Evolutionary conservation across 2,113 vertebrate genomes (phyloP), one percentile per base, ranked within the genome.

Genomic region (Andinoacara biseriatus): DNA sequence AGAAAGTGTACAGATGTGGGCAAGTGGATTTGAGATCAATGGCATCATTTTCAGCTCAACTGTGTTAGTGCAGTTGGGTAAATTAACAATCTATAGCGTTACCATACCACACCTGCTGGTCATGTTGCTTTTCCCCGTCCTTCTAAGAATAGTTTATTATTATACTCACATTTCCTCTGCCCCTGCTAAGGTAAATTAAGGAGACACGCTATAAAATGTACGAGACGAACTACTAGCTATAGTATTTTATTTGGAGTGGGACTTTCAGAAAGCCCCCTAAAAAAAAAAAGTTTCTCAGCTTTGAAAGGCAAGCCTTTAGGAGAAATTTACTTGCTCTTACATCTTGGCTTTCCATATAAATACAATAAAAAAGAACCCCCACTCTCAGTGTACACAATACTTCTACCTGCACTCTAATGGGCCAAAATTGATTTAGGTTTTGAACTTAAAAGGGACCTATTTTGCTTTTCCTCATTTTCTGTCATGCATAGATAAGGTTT

Each of bases 71-170:
- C 35, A 87, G 58, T 49, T 81, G n/a, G 38, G 56, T 35, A 33
- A 81, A 77, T 76, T 58, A 7, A 76, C 22, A 26, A 31, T 75
- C 83, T 83, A 17, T 58, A 78, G 38, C 63, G 52, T 62, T 65
- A 49, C 24, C 9, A 38, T 38, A 9, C 67, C 26, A 72, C 10
- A 33, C 54, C 46, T 72, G 18, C 54, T 72, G 67, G 46, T 72
- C 65, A 13, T n/a, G 46, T 72, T 24, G 31, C 31, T 69, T 38
- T 11, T 52, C 31, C 0, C 15, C 3, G 1, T 24, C 65, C 67
- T 52, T 31, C 15, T 33, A 72, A 72, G 67, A 72, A 54, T 33
- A 54, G 26, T 72, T 72, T 33, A 72, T 54, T 72, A 52, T 33
- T n/a, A 72, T 54, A 54, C 31, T 72, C 67, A 33, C 26, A 72